A percentile compares a stretch with the other conserved stretches of the same genome.
Conservation (phyloP, 53 echinoderm and acorn worm species). For the Pentamera pediparva region DNA sequence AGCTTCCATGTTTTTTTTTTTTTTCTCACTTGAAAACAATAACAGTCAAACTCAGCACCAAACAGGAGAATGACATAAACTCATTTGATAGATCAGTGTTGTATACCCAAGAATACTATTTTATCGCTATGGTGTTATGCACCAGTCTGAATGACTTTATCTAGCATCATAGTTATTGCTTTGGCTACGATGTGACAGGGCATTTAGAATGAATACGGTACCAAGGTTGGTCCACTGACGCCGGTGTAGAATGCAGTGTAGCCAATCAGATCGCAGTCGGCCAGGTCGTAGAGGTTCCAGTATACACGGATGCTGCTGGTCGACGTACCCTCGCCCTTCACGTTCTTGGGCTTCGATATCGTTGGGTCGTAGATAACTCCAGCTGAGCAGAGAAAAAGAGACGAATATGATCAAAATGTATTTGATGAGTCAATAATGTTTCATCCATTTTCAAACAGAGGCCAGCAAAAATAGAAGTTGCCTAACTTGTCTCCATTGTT, state of each 20-base stretch:
- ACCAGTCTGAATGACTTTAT: not conserved
- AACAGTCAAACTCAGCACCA: not conserved
- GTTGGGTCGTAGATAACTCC: slow-evolving; percentile 5
- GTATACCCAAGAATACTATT: not conserved
- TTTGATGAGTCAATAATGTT: too few relatives aligned
- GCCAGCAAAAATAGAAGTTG: too few relatives aligned
- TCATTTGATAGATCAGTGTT: not conserved
- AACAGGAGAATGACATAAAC: not conserved
- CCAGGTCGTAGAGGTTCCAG: slow-evolving; percentile 45
- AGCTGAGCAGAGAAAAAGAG: slow-evolving; percentile 18
- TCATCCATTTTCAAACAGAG: too few relatives aligned
- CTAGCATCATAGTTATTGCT: too few relatives aligned
- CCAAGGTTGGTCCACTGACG: slow-evolving; percentile 16
- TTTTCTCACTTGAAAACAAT: not conserved
- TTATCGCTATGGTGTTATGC: not conserved
- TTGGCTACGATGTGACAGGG: too few relatives aligned
- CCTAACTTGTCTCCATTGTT: too few relatives aligned
- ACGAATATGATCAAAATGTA: not conserved
- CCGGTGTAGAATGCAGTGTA: slow-evolving; percentile 44
- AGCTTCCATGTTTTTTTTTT: too few relatives aligned
- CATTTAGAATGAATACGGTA: too few relatives aligned
- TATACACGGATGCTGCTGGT: slow-evolving; percentile 34
- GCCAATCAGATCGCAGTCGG: slow-evolving; percentile 56
- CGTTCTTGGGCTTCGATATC: slow-evolving; percentile 20
- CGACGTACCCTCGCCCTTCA: slow-evolving; percentile 39